Conservation (phyloP, 2,888 invertebrate genomes). For the Ophioninae sp. region DNA sequence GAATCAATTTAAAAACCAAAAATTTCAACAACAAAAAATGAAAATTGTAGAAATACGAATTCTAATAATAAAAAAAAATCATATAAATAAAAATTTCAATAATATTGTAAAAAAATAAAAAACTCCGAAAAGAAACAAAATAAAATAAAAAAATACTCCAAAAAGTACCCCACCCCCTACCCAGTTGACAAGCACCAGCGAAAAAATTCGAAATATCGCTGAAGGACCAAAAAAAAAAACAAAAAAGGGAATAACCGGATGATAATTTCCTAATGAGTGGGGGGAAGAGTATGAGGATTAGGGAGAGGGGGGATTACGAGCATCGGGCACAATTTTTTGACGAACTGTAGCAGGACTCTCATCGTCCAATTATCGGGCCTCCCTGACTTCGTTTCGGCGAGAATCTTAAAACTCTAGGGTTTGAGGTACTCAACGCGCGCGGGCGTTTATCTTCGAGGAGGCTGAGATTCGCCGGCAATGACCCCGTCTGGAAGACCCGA, state of each 20-base stretch:
- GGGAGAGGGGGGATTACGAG: neutral
- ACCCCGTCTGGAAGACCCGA: slow-evolving; percentile 43
- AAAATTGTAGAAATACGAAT: no score
- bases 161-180: no score
- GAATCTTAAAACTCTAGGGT: slow-evolving; percentile 16
- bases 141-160: neutral
- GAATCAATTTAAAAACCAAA: no score
- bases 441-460: slow-evolving; percentile 48
- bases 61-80: no score
- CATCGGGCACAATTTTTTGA: slow-evolving; percentile 46
- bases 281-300: no score
- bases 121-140: neutral
- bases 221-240: neutral
- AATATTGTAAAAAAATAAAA: neutral
- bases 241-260: slow-evolving; percentile 25
- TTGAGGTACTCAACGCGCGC: slow-evolving; percentile 1
- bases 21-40: no score
- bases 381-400: slow-evolving; percentile 5
- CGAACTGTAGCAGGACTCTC: slow-evolving; percentile 43
- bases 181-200: no score
- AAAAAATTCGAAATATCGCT: neutral
- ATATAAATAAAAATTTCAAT: no score
- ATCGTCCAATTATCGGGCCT: slow-evolving; percentile 42
- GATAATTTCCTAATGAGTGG: slow-evolving; percentile 24
- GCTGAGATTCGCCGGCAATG: slow-evolving; percentile 47